A percentile compares a stretch with the other conserved stretches of the same genome.
Conservation (phyloP, 1,140 invertebrate species). For the Physella acuta region DNA sequence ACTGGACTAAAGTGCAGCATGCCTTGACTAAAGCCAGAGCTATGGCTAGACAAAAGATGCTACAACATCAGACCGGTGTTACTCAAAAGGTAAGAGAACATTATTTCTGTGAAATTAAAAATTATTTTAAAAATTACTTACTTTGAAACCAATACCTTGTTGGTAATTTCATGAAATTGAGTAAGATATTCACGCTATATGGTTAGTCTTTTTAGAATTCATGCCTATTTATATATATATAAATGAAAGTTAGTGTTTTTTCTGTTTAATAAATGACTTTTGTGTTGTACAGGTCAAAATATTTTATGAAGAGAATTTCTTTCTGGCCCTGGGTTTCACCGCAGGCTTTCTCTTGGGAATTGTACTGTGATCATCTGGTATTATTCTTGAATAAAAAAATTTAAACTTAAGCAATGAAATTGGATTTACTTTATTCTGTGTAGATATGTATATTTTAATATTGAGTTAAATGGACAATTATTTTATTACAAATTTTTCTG, state of each 20-base stretch:
- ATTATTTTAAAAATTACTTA: no score
- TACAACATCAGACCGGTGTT: background rate
- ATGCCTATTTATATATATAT: background rate
- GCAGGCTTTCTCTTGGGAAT: conserved; percentile 7
- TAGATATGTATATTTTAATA: no score
- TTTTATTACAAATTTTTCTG: no score
- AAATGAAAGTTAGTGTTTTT: background rate
- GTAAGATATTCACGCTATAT: no score
- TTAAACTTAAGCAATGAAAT: no score
- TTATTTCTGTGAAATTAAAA: no score
- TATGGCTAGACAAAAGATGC: background rate
- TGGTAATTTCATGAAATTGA: no score
- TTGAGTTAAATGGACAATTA: no score
- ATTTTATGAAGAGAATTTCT: conserved; percentile 17
- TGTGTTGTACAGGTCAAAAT: background rate
- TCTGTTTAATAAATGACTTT: background rate
- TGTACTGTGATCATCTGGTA: background rate
- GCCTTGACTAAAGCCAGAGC: conserved; percentile 3
- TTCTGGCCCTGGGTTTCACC: conserved; percentile 8
- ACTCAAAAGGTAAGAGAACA: conserved; percentile 3
- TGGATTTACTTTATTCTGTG: no score
- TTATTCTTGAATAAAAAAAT: no score
- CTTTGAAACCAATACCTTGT: no score
- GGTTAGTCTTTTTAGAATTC: no score
- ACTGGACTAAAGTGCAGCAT: conserved; percentile 22